Evolutionary conservation across 2,888 invertebrate species (phyloP).

Genomic region (Tyria jacobaeae): DNA sequence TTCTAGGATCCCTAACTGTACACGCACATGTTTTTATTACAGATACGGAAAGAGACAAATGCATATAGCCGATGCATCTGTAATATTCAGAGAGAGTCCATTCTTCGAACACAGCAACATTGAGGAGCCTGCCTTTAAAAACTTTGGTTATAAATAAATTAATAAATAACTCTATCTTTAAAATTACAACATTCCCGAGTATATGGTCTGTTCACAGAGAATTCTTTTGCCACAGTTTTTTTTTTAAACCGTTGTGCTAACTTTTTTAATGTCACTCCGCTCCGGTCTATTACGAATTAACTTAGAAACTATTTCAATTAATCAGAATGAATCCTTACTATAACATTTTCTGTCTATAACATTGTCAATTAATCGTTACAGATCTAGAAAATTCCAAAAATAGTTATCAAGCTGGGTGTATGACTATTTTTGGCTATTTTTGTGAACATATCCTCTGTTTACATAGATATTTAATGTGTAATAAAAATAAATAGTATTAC

Average conservation of each 20-base stretch:
- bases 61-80: conserved; percentile 81
- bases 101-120: conserved; percentile 70
- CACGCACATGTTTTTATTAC: conserved; percentile 47
- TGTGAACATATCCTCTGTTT: conserved; percentile 21
- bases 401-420: conserved; percentile 77
- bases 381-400: conserved; percentile 52
- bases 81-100: conserved; percentile 77
- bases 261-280: not conserved
- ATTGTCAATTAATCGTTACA: conserved; percentile 58
- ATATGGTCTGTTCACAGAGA: conserved; percentile 22
- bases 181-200: conserved; percentile 23
- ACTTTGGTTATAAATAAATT: conserved; percentile 72
- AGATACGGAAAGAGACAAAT: conserved; percentile 82
- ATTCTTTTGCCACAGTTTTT: not conserved
- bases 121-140: conserved; percentile 71
- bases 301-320: not conserved
- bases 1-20: no score
- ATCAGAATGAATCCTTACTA: not conserved
- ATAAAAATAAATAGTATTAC: conserved; percentile 40
- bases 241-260: not conserved
- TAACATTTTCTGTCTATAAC: conserved; percentile 11
- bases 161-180: conserved; percentile 27
- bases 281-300: not conserved
- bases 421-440: conserved; percentile 58
- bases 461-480: conserved; percentile 38